Evolutionary conservation across 2,797 vertebrate species (phyloP).

Genomic region (Austrolebias charrua): DNA sequence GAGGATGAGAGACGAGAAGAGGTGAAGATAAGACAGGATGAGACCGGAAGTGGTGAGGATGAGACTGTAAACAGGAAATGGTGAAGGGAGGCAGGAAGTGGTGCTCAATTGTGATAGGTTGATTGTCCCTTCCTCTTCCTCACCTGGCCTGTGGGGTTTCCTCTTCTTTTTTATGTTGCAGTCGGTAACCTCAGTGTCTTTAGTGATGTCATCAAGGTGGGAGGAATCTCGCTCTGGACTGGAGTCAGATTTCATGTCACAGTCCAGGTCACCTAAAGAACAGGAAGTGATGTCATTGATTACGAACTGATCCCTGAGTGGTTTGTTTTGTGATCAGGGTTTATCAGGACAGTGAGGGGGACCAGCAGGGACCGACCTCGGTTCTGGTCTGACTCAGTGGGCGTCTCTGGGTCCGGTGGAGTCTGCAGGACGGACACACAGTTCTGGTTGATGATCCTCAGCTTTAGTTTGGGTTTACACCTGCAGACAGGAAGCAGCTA

Average conservation of each 20-base stretch:
- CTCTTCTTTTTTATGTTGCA: conserved; percentile 92
- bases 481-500: conserved; percentile 53
- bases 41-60: neutral
- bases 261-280: conserved; percentile 79
- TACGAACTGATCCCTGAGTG: neutral
- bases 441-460: conserved; percentile 99
- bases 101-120: neutral
- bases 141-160: conserved; percentile 96
- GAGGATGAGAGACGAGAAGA: no score
- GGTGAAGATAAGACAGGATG: neutral
- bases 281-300: neutral
- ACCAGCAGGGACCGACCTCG: conserved; percentile 76
- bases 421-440: conserved; percentile 97
- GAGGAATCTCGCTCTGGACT: conserved; percentile 89
- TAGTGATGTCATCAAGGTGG: conserved; percentile 81
- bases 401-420: conserved; percentile 78
- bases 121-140: conserved; percentile 7
- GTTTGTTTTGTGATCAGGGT: no score
- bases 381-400: conserved; percentile 84
- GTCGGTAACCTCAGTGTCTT: conserved; percentile 80
- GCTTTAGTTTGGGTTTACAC: conserved; percentile 94
- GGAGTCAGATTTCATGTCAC: conserved; percentile 94
- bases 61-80: neutral
- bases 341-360: no score
- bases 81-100: neutral